phyloP scores from a whole-genome alignment of 2,797 vertebrate species.

The Euphonia xanthogaster region DNA sequence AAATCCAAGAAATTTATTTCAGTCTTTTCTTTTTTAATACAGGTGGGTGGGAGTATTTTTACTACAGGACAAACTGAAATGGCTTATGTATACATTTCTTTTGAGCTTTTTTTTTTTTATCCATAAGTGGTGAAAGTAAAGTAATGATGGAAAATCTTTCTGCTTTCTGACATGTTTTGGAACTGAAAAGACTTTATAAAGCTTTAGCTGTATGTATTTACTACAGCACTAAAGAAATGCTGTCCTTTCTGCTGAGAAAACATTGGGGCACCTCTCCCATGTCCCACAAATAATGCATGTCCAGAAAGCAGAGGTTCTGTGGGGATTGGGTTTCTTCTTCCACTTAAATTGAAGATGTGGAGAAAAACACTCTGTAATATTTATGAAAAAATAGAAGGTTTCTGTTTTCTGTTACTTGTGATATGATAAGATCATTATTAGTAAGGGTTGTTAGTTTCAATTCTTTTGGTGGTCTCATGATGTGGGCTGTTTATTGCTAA shows the following conservation, averaged over 20 bases:
- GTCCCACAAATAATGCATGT: not conserved
- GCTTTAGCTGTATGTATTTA: not conserved
- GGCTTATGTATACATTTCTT: not conserved
- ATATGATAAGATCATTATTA: not conserved
- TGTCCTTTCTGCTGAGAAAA: not conserved
- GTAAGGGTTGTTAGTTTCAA: not conserved
- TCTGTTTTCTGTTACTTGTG: not conserved
- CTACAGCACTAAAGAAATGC: not conserved
- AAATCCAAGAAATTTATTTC: not conserved
- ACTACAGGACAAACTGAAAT: not conserved
- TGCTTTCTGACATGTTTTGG: not conserved
- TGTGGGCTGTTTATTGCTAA: not conserved
- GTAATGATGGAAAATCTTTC: not conserved
- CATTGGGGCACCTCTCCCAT: not conserved
- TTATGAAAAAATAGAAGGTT: not conserved
- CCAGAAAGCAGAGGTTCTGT: not conserved
- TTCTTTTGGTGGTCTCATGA: not conserved
- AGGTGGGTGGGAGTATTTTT: not conserved
- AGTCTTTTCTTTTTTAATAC: not conserved
- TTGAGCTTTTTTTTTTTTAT: not conserved
- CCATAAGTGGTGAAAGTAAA: not conserved
- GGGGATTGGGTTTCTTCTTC: not conserved
- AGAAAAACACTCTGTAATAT: accelerated
- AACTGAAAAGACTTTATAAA: not conserved
- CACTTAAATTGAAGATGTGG: not conserved